Evolutionary conservation across 2,797 vertebrate species (phyloP).

Genomic region (Enteromius viviparus): DNA sequence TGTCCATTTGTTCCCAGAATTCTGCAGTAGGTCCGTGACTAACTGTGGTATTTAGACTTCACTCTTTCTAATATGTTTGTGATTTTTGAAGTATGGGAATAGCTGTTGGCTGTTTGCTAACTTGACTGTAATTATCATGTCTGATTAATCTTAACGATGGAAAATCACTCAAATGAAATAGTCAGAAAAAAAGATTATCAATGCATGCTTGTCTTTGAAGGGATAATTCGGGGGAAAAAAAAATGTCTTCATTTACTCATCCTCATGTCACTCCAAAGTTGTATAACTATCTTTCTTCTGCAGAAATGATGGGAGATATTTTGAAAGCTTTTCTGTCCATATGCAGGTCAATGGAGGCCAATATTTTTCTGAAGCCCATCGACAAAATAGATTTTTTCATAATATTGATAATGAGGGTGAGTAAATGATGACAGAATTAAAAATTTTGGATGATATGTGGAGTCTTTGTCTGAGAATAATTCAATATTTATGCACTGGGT

Average conservation of each 20-base stretch:
- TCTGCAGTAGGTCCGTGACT: neutral
- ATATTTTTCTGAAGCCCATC: no score
- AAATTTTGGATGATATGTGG: neutral
- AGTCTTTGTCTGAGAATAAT: neutral
- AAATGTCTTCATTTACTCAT: neutral
- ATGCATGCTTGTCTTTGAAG: neutral
- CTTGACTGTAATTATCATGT: neutral
- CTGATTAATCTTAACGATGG: neutral
- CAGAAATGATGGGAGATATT: neutral
- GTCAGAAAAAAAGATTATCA: neutral
- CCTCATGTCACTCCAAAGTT: neutral
- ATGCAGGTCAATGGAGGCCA: no score
- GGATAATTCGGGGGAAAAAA: neutral
- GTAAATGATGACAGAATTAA: neutral
- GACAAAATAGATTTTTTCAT: neutral
- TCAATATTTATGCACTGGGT: neutral
- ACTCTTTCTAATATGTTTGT: slow-evolving; percentile 9
- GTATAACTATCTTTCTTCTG: neutral
- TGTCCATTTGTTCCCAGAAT: slow-evolving; percentile 32
- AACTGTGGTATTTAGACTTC: slow-evolving; percentile 24
- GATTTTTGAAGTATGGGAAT: neutral
- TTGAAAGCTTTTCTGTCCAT: neutral
- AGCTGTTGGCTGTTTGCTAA: neutral
- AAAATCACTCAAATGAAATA: neutral
- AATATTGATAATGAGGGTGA: neutral